A percentile compares a stretch with the other conserved stretches of the same genome.
These are phyloP conservation scores for Margarornis squamiger DNA, from an alignment of 2,797 vertebrate genomes.

Conservation along the genomic window DNA sequence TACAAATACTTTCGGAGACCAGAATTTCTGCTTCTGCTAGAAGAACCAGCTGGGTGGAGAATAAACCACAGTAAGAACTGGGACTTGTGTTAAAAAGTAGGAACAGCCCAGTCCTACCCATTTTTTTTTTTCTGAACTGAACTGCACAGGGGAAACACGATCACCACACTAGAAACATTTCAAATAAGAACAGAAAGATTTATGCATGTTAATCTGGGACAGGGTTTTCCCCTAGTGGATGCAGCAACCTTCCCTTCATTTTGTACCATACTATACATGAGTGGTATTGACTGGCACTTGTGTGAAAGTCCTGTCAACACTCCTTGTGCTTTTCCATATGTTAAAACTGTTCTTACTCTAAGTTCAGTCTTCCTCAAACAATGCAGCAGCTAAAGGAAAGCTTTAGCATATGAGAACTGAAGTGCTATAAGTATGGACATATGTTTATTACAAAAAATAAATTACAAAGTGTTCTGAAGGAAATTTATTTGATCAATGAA, in stretches of 20 bases:
- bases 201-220: not conserved
- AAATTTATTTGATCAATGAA: slow-evolving; percentile 41
- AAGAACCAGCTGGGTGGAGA: not conserved
- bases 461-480: not conserved
- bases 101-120: not conserved
- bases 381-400: not conserved
- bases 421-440: not conserved
- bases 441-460: not conserved
- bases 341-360: not conserved
- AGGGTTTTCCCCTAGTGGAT: not conserved
- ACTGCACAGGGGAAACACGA: not conserved
- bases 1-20: not conserved
- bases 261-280: not conserved
- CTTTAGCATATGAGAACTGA: not conserved
- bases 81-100: not conserved
- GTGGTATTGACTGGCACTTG: not conserved
- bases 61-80: not conserved
- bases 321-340: not conserved
- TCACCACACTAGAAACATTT: not conserved
- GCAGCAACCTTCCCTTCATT: not conserved
- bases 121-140: not conserved
- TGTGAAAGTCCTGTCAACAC: slow-evolving; percentile 8
- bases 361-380: not conserved
- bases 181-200: not conserved
- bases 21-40: slow-evolving; percentile 32